Evolutionary conservation across 2,888 invertebrate genomes (phyloP), one percentile per base, ranked within the genome.

Genomic region (Drosophila paucipuncta): DNA sequence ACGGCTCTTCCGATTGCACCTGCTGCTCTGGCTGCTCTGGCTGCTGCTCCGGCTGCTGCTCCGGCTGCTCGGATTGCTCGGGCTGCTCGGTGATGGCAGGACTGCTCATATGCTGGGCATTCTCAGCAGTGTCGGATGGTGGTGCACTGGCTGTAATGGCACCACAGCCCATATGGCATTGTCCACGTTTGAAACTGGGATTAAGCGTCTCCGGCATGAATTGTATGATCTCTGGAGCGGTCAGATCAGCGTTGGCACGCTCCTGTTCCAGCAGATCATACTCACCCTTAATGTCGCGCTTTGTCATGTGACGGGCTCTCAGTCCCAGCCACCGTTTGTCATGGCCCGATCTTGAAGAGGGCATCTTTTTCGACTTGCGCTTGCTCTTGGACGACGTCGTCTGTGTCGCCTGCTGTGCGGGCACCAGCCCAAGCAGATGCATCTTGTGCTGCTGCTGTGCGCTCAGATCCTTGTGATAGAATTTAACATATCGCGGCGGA

Each of bases 231-330:
- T 93, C 93, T 5, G 93, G 93, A n/a, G 90, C 81, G 10, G 92
- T 92, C 7, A 93, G 69, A 69, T 93, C 92, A 13, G 83, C 70
- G 13, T 90, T 78, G 43, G 83, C 80, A 2, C 87, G 90, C 25
- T 92, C 93, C 49, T 77, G 85, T 76, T 92, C 91, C 55, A 93
- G 68, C 31, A 92, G 73, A 82, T 93, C 93, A 68, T 86, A 92
- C 68, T 93, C 92, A 61, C 92, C 93, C 72, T 92, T 93, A 18
- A 92, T 92, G 65, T 93, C 92, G 9, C 93, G 92, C 69, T 92
- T 92, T 4, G 71, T 78, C 13, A 90, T 31, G 16, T 82, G 87
- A 18, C 80, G 82, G n/a, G 37, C 1, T 0, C 69, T 73, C n/a
- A 59, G 16, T 3, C 73, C 73, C 33, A 37, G 31, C 73, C 80